Base-by-base conservation (phyloP, 2,888 invertebrate species). In the Cylloceria caligata region DNA sequence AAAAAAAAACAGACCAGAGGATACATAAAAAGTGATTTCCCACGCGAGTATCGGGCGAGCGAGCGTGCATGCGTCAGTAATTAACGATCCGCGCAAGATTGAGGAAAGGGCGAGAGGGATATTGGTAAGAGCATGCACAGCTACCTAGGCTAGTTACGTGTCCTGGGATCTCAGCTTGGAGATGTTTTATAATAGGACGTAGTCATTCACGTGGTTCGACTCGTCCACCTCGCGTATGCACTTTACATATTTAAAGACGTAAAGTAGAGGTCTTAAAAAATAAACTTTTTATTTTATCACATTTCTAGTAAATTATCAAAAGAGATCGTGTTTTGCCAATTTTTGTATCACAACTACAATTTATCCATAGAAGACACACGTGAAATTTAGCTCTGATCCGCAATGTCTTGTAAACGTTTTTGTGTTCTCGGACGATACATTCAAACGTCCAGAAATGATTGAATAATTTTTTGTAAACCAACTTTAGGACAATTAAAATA, bases 31-130 rank as follows among this genome's bases (percentile, higher is more conserved):
- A 52, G 69, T 78, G 47, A 45, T 79, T 82, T 84, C 79, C 80
- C 79, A 81, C 80, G 81, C 76, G 81, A 84, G 67, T 67, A 57
- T 67, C 57, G 45, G 21, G 42, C 39, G 57, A 39, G 19, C 42
- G 71, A 39, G 71, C 57, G 36, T 34, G 73, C 36, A 36, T 73
- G 67, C 55, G 67, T 67, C 42, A 67, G 55, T 67, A 67, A 75
- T 55, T 74, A 74, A 67, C 55, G 55, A 67, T 64, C 57, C 27
- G 27, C 24, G 19, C 47, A 30, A 16, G 34, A 21, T 24, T 30
- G 74, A 55, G 16, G 65, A 76, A 52, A 42, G 64, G 55, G 42
- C 67, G 71, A 71, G 75, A 81, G 36, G n/a, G 52, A 64, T 39
- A 5, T 9, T 36, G 21, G 62, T 6, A 64, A 64, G 11, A 19